Conservation (phyloP, 2,797 vertebrate genomes). For the Rhyacichthys aspro region DNA sequence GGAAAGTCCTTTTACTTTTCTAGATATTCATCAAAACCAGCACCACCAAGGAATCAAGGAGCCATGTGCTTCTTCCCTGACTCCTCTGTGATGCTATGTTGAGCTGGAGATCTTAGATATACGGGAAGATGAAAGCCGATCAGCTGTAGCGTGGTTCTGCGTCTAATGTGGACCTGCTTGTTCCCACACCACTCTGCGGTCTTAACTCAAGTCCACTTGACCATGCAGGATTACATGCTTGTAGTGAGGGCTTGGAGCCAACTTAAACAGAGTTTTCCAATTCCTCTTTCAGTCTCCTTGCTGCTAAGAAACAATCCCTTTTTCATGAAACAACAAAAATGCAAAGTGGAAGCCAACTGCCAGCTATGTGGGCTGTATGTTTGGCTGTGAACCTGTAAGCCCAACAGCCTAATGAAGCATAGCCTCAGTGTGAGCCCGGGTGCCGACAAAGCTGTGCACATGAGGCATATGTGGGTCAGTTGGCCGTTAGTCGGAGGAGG, state of each 20-base stretch:
- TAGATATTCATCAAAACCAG: conserved; percentile 41
- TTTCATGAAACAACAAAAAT: conserved; percentile 39
- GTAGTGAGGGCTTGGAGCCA: conserved; percentile 32
- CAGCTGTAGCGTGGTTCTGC: conserved; percentile 15
- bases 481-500: conserved; percentile 43
- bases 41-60: conserved; percentile 21
- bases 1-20: not conserved
- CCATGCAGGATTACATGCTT: conserved; percentile 32
- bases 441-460: conserved; percentile 23
- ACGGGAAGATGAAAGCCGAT: conserved; percentile 38
- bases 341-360: conserved; percentile 19
- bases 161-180: conserved; percentile 43
- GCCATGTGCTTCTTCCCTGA: conserved; percentile 34
- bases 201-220: conserved; percentile 35
- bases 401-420: conserved; percentile 35
- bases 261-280: conserved; percentile 44
- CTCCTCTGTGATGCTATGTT: conserved; percentile 29
- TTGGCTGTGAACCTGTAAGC: conserved; percentile 40
- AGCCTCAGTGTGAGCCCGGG: conserved; percentile 33
- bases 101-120: conserved; percentile 41
- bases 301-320: conserved; percentile 46
- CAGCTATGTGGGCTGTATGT: conserved; percentile 26
- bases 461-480: conserved; percentile 60
- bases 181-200: conserved; percentile 36
- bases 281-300: conserved; percentile 27